phyloP scores from a whole-genome alignment of 2,113 vertebrate genomes.

The Drymodes brunneopygia region DNA sequence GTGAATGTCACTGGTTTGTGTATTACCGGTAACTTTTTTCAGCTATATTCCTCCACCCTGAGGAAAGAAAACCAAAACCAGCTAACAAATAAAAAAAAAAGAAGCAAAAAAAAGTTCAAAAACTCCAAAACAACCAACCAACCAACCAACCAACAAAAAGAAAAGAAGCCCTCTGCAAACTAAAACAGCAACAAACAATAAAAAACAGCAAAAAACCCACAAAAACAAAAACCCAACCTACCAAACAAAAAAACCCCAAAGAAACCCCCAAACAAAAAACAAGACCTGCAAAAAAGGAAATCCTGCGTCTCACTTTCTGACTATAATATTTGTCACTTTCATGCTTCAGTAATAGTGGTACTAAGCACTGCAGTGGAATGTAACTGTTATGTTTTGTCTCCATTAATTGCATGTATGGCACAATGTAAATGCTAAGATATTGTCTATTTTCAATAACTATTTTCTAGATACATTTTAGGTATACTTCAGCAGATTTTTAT shows the following conservation, averaged over 20 bases:
- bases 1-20: not conserved
- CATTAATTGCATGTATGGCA: not conserved
- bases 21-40: not conserved
- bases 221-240: not conserved
- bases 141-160: not conserved
- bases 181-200: not conserved
- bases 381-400: not conserved
- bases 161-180: fast-evolving
- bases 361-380: not conserved
- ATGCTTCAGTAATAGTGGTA: not conserved
- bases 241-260: too few relatives aligned
- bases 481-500: not conserved
- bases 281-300: not conserved
- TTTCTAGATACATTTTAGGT: not conserved
- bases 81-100: not conserved
- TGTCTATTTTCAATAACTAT: not conserved
- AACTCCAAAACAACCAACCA: not conserved
- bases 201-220: not conserved
- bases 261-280: not conserved
- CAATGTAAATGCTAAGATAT: not conserved
- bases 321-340: not conserved
- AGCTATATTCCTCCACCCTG: fast-evolving
- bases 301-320: not conserved
- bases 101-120: not conserved
- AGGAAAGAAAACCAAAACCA: not conserved